Evolutionary conservation across 2,113 vertebrate genomes (phyloP), one percentile per base, ranked within the genome.

Genomic region (Aplodontia rufa): DNA sequence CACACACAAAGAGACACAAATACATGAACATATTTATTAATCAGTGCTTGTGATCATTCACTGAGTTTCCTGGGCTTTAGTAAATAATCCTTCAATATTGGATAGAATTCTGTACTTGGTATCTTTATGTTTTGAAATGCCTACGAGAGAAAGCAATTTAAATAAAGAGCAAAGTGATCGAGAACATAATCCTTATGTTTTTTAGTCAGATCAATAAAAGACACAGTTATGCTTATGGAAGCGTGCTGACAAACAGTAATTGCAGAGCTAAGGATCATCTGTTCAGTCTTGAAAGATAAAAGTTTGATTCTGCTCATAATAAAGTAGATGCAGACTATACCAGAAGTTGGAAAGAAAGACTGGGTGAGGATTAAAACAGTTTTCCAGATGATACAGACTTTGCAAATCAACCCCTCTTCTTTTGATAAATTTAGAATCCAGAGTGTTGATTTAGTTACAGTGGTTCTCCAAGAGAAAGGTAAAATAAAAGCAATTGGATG

Each of bases 21-120:
- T 17, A 62, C 6, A 37, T 6, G 1, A 0, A 58, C 7, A 0
- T 47, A 16, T 40, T 58, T 83, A 82, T 42, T 79, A 22, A 97
- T 62, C 35, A 9, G 1, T 9, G 22, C 13, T n/a, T 9, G 58
- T 32, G 72, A 47, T 87, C 20, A 20, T 69, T 69, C 42, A 9
- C 19, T 42, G 51, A 53, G 47, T 87, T 91, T 76, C 30, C 8
- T 53, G n/a, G 49, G 42, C 37, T 85, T 28, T 93, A 90, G 89
- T 96, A 97, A 85, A 96, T 91, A 71, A 96, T 40, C 96, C 72
- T 96, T 93, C 97, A 97, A 96, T 94, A 97, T 96, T 89, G 96
- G 94, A 78, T 92, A 68, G 93, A 94, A 75, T 97, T 88, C 89
- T 58, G 66, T 32, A 32, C 32, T 75, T 75, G n/a, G 20, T 47